These are phyloP conservation scores for Podargus strigoides DNA, from an alignment of 2,797 vertebrate genomes.

Conservation along the genomic window DNA sequence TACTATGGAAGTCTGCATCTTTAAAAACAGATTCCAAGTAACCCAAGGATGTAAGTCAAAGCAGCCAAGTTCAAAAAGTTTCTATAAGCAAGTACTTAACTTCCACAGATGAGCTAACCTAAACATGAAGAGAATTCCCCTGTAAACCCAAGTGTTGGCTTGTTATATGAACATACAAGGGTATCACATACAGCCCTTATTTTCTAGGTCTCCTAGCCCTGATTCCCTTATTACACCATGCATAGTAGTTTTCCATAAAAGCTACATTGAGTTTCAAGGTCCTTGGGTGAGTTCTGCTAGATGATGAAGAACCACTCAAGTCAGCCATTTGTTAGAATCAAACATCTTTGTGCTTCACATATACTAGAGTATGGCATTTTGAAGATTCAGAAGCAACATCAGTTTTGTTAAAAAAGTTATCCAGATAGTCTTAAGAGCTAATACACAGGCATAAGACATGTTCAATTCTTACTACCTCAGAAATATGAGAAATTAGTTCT, in stretches of 20 bases:
- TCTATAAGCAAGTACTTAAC: neutral
- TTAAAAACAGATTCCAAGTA: neutral
- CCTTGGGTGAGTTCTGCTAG: neutral
- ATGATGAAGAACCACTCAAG: neutral
- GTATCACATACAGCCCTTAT: neutral
- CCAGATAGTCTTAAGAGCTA: neutral
- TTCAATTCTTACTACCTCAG: neutral
- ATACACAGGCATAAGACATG: fast-evolving
- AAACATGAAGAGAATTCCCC: neutral
- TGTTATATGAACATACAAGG: neutral
- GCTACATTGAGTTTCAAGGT: neutral
- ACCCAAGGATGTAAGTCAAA: neutral
- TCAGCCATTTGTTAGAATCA: neutral
- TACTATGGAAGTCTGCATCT: neutral
- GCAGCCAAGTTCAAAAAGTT: neutral
- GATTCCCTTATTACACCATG: neutral
- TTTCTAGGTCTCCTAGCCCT: neutral
- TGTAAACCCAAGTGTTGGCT: neutral
- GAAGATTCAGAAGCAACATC: neutral
- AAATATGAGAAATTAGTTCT: neutral
- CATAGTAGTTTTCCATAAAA: neutral
- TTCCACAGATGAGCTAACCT: neutral
- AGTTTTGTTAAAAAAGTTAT: neutral
- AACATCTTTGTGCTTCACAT: neutral
- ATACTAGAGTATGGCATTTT: neutral